Conservation (phyloP, 2,888 invertebrate species). For the Drosophila gaucha region DNA sequence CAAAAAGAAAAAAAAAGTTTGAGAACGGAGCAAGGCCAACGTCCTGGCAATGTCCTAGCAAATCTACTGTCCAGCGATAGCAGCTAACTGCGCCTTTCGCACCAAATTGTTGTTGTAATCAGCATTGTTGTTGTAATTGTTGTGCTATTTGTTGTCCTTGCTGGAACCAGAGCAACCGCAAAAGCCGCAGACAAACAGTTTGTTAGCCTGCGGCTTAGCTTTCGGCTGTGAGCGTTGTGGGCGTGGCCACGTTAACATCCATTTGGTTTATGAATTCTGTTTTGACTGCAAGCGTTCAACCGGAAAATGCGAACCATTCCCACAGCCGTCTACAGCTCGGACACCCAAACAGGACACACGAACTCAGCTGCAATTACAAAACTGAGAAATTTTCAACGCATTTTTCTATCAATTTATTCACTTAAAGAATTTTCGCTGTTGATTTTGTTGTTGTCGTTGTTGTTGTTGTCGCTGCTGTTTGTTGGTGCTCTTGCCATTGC, state of each 20-base stretch:
- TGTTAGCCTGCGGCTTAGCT: slow-evolving; percentile 21
- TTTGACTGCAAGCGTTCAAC: slow-evolving; percentile 66
- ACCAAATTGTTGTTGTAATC: slow-evolving; percentile 52
- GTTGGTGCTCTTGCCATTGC: slow-evolving; percentile 28
- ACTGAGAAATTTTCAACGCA: slow-evolving; percentile 13
- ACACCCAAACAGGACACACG: neutral
- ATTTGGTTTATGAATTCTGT: slow-evolving; percentile 72
- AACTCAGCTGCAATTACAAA: slow-evolving; percentile 19
- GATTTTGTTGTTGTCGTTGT: slow-evolving; percentile 8
- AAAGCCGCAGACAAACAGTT: slow-evolving; percentile 65
- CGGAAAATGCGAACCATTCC: slow-evolving; percentile 56
- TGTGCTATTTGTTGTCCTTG: slow-evolving; percentile 33
- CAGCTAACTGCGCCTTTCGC: slow-evolving; percentile 22
- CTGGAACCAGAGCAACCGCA: slow-evolving; percentile 42
- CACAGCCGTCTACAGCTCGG: slow-evolving; percentile 1
- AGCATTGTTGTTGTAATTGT: slow-evolving; percentile 33
- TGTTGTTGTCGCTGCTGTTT: slow-evolving; percentile 11
- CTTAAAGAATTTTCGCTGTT: slow-evolving; percentile 14
- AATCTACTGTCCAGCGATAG: slow-evolving; percentile 19
- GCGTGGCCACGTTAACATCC: slow-evolving; percentile 31
- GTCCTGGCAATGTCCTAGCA: slow-evolving; percentile 29
- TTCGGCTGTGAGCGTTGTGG: neutral
- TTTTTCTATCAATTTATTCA: slow-evolving; percentile 49
- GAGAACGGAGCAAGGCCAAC: slow-evolving; percentile 31
- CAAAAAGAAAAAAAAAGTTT: slow-evolving; percentile 14